Percentiles rank a stretch among this genome's conserved stretches.
phyloP scores from a whole-genome alignment of 2,113 vertebrate species.

The Spea multiplicata region DNA sequence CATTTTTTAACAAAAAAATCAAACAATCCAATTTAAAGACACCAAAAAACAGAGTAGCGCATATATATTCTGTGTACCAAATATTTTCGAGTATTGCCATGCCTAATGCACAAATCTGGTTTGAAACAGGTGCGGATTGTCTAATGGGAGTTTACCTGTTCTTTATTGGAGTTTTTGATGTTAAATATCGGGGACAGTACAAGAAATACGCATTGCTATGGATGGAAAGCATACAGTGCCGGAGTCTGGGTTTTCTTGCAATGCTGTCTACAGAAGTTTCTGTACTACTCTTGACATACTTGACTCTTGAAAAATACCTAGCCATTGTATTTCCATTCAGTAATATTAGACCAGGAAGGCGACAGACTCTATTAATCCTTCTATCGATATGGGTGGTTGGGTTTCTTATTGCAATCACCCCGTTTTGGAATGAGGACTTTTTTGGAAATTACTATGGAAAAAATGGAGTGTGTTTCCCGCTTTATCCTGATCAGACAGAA shows the following conservation, averaged over 20 bases:
- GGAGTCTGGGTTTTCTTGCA: conserved; percentile 73
- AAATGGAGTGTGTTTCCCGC: conserved; percentile 81
- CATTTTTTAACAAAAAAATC: too few relatives aligned
- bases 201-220: conserved; percentile 76
- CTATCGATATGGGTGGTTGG: conserved; percentile 72
- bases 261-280: conserved; percentile 82
- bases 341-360: conserved; percentile 68
- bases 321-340: conserved; percentile 82
- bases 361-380: conserved; percentile 67
- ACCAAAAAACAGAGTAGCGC: too few relatives aligned
- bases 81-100: too few relatives aligned
- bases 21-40: too few relatives aligned
- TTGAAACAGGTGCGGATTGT: conserved; percentile 74
- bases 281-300: conserved; percentile 76
- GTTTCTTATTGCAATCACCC: conserved; percentile 72
- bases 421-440: conserved; percentile 71
- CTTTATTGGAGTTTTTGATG: conserved; percentile 73
- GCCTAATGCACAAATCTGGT: background rate
- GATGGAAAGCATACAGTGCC: conserved; percentile 77
- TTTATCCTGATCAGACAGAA: conserved; percentile 78
- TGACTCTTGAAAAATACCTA: conserved; percentile 81
- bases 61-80: too few relatives aligned
- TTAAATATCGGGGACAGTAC: conserved; percentile 77
- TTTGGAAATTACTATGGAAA: conserved; percentile 84
- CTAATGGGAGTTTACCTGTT: conserved; percentile 85